Percentiles rank a stretch among this genome's conserved stretches.
These are phyloP conservation scores for Coptotermes formosanus DNA, from an alignment of 1,140 invertebrate genomes.

Conservation along the genomic window DNA sequence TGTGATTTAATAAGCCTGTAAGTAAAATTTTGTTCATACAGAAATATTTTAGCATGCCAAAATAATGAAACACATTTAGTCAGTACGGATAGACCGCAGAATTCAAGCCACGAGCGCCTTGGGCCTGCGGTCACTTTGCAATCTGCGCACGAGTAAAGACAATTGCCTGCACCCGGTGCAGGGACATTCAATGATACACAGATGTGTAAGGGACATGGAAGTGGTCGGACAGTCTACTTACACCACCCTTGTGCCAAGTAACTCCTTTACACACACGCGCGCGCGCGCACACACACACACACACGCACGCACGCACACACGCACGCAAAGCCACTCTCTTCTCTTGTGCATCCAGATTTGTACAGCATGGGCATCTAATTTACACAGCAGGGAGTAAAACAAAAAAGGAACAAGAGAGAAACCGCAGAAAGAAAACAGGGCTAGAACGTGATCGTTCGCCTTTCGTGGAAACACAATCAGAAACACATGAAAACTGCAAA, in stretches of 20 bases:
- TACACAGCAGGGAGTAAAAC: background rate
- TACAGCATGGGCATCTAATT: background rate
- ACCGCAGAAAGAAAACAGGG: background rate
- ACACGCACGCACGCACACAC: background rate
- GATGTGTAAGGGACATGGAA: too few relatives aligned
- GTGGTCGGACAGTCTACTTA: background rate
- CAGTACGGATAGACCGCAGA: too few relatives aligned
- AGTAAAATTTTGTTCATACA: too few relatives aligned
- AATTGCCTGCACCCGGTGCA: too few relatives aligned
- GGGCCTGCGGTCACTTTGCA: too few relatives aligned
- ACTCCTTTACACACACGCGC: background rate
- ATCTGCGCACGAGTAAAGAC: too few relatives aligned
- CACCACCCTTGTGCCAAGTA: background rate
- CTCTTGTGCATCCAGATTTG: background rate
- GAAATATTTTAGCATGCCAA: too few relatives aligned
- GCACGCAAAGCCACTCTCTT: background rate
- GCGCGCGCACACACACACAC: too few relatives aligned
- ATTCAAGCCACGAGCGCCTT: too few relatives aligned
- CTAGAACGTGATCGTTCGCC: background rate
- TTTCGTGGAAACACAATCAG: background rate
- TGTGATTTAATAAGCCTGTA: too few relatives aligned
- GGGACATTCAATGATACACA: too few relatives aligned
- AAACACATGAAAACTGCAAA: background rate
- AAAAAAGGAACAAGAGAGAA: background rate
- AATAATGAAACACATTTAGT: too few relatives aligned